These are phyloP conservation scores for Alauda arvensis DNA, from an alignment of 2,797 vertebrate genomes.

Conservation along the genomic window DNA sequence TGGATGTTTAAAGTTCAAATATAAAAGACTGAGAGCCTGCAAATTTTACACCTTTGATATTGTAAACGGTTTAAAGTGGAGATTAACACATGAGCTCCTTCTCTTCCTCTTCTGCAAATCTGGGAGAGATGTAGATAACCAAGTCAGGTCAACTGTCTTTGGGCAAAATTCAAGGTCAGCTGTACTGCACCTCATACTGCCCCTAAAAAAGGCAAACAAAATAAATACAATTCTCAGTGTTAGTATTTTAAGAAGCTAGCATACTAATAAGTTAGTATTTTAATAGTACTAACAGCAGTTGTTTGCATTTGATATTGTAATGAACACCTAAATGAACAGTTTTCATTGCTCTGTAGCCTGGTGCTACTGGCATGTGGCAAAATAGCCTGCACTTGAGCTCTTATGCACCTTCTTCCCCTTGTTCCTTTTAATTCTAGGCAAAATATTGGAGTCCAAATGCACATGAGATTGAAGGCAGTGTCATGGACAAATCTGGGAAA, in stretches of 20 bases:
- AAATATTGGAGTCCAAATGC: slow-evolving; percentile 94
- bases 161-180: not conserved
- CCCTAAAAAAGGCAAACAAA: not conserved
- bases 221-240: accelerated
- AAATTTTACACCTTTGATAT: not conserved
- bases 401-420: not conserved
- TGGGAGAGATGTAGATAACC: not conserved
- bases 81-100: not conserved
- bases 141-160: not conserved
- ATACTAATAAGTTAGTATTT: not conserved
- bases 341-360: not conserved
- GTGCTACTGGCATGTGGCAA: not conserved
- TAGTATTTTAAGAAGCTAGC: not conserved
- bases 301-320: not conserved
- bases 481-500: slow-evolving; percentile 85
- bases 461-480: slow-evolving; percentile 89
- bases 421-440: slow-evolving; percentile 73
- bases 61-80: not conserved
- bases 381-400: not conserved
- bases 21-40: not conserved
- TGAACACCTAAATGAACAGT: not conserved
- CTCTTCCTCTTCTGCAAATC: not conserved
- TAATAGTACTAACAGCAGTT: not conserved
- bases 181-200: not conserved
- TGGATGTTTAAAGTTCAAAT: not conserved